Base-by-base conservation (phyloP, 2,113 vertebrate genomes). In the Ibidorhyncha struthersii region DNA sequence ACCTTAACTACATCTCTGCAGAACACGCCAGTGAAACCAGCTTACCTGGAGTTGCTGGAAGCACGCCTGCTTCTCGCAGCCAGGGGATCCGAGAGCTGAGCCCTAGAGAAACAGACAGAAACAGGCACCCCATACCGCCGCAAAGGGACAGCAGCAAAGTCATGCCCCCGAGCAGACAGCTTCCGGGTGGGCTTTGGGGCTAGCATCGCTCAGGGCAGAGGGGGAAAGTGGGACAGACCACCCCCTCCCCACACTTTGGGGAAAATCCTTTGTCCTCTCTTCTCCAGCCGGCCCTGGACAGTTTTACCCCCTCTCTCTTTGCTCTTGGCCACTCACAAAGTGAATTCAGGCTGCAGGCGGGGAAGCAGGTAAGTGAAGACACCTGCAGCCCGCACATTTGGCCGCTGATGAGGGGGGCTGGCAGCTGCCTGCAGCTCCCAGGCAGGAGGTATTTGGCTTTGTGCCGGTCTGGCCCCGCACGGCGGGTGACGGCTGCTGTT, bases 221-320 rank as follows among this genome's bases (percentile, higher is more conserved):
- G 10, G n/a, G 53, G 9, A 49, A 45, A 30, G 13, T 0, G 5
- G 1, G 1, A 45, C 43, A 47, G 16, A 8, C 3, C 67, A 47
- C 2, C 73, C 11, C 19, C 8, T 36, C 6, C 26, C 23, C 34
- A 4, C 0, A 0, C 16, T 12, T 22, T 12, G 5, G 25, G 40
- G 9, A 41, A 50, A 56, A 8, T 6, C 30, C 43, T 38, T 41
- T 26, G 32, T 38, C 15, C 50, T 34, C 53, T 53, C 34, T 53
- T 62, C 71, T 52, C 52, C 56, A 41, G 19, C 29, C 4, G 9
- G 13, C 27, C 53, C 52, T 10, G 16, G 11, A 5, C 21, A 14
- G 22, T 36, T 70, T 41, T 21, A 43, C 12, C 25, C 30, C 8
- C 8, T 45, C 34, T 49, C 27, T 40, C 56, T 83, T 34, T 45